Evolutionary conservation across 2,888 invertebrate species (phyloP), one percentile per base, ranked within the genome.

Genomic region (Acronicta aceris): DNA sequence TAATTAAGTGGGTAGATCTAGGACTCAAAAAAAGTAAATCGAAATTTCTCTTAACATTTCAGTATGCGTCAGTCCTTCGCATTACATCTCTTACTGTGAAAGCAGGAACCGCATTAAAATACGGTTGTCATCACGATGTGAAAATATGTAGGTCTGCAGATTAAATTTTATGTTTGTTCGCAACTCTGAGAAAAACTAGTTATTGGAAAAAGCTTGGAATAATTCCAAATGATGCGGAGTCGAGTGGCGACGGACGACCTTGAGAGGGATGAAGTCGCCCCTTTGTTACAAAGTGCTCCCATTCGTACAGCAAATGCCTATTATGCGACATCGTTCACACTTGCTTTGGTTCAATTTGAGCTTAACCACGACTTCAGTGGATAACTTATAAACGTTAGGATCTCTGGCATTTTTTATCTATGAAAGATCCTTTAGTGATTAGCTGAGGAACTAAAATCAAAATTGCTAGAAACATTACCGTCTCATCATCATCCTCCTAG

Each of bases 201-300:
- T 78, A 77, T 66, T 57, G 65, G 62, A 68, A 74, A 78, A 81
- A 78, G 57, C 69, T 80, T 84, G 84, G 83, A 83, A 76, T 67
- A 54, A 71, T 68, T 81, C 84, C 84, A 84, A 84, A 71, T 70
- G 60, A 74, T 71, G 65, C 71, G 69, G 65, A 73, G 71, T 51
- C 66, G 60, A 75, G 72, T 60, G 66, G 65, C 62, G 71, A 57
- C 62, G 57, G 53, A 57, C 63, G 74, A 65, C 83, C 82, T 79
- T 83, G 76, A 41, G 57, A 50, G 58, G 65, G 56, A 61, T 53
- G 16, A 42, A 65, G 45, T 53, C 65, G 61, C 55, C 60, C 74
- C 71, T 68, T 55, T 57, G 52, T 57, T 60, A 49, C 38, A 51
- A 58, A 69, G 60, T 62, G 59, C 51, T 51, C 25, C 43, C 33